Evolutionary conservation across 1,140 invertebrate species (phyloP).

Genomic region (Drosophila suzukii): DNA sequence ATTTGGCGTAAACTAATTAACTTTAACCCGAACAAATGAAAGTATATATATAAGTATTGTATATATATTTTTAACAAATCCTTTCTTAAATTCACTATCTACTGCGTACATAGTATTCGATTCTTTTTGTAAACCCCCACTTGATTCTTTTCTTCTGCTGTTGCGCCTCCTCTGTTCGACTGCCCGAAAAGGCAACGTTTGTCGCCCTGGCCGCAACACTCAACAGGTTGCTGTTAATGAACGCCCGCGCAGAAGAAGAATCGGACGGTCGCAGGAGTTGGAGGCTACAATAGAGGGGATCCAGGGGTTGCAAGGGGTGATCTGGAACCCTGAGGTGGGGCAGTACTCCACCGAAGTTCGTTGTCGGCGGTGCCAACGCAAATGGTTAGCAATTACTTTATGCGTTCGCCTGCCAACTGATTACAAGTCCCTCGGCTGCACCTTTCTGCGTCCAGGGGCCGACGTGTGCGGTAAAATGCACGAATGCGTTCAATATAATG

Average conservation of each 20-base stretch:
- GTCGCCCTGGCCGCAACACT: slow-evolving; percentile 69
- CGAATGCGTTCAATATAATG: slow-evolving; percentile 82
- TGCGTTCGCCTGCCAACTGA: slow-evolving; percentile 81
- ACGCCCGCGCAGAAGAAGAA: slow-evolving; percentile 66
- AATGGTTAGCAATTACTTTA: slow-evolving; percentile 82
- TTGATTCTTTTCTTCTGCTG: slow-evolving; percentile 9
- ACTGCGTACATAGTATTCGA: slow-evolving; percentile 1
- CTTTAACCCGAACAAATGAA: not conserved
- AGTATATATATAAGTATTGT: no score
- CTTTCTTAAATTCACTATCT: not conserved
- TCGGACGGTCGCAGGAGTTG: slow-evolving; percentile 5
- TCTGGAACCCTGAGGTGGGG: slow-evolving; percentile 1
- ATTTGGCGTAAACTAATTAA: no score
- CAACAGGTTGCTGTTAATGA: slow-evolving; percentile 82
- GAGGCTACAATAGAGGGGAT: not conserved
- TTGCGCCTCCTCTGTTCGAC: slow-evolving; percentile 9
- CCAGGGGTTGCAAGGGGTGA: not conserved
- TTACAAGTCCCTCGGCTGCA: slow-evolving; percentile 75
- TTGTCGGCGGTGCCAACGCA: slow-evolving; percentile 74
- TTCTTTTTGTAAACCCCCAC: rapidly evolving
- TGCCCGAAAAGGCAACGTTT: slow-evolving; percentile 76
- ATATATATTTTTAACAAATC: not conserved
- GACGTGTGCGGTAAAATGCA: slow-evolving; percentile 80
- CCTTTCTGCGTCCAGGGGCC: slow-evolving; percentile 33
- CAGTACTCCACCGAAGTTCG: slow-evolving; percentile 36